Evolutionary conservation across 2,888 invertebrate genomes (phyloP).

Genomic region (Anodontia alba): DNA sequence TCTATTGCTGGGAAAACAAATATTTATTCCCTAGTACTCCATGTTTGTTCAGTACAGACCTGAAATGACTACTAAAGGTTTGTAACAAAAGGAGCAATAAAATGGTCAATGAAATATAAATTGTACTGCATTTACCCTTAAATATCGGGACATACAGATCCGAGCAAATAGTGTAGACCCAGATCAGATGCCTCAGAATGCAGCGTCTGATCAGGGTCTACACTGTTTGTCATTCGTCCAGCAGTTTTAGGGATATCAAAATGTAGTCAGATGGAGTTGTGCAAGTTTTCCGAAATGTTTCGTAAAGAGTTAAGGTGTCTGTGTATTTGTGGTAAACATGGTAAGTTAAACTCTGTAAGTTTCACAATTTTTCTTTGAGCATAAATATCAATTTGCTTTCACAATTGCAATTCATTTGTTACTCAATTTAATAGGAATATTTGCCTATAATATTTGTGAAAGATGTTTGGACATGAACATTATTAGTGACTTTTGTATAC

Average conservation of each 20-base stretch:
- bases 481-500: too few species aligned
- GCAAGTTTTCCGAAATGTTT: too few species aligned
- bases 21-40: not conserved
- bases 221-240: too few species aligned
- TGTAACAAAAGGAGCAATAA: not conserved
- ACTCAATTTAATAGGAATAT: conserved; percentile 1
- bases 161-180: too few species aligned
- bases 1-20: not conserved
- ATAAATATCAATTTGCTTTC: conserved; percentile 2
- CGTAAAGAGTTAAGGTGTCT: too few species aligned
- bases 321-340: too few species aligned
- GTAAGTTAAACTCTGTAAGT: not conserved
- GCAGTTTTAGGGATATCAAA: too few species aligned
- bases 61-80: not conserved
- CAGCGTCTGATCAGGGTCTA: too few species aligned
- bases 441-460: not conserved
- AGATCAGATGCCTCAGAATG: too few species aligned
- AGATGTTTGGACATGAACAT: not conserved
- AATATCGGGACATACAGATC: too few species aligned
- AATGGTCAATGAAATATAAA: not conserved
- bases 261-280: too few species aligned
- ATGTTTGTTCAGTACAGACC: not conserved
- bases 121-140: not conserved
- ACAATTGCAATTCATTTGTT: not conserved
- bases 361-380: not conserved